Percentiles rank a stretch among this genome's conserved stretches.
Conservation (phyloP, 1,140 invertebrate genomes). For the Uloborus diversus region DNA sequence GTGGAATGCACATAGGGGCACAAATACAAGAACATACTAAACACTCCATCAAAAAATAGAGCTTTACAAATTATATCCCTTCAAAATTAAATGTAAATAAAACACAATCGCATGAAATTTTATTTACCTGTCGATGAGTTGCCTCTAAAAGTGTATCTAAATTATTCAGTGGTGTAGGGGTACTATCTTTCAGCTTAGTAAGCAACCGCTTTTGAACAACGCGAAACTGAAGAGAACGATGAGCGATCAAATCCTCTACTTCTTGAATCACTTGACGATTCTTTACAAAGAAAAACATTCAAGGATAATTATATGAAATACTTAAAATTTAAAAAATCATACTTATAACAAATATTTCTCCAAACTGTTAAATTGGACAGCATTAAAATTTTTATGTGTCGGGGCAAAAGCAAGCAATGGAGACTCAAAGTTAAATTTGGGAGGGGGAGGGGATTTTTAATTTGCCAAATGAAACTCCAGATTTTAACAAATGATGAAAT, state of each 20-base stretch:
- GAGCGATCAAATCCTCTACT: conserved; percentile 70
- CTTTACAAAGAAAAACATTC: not conserved
- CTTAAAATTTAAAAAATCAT: not conserved
- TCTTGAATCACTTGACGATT: conserved; percentile 46
- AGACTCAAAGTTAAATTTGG: too few species aligned
- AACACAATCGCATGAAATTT: too few species aligned
- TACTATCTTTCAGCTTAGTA: conserved; percentile 79
- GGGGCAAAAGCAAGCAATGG: too few species aligned
- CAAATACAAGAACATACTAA: too few species aligned
- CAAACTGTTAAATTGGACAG: not conserved
- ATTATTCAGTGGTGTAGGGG: conserved; percentile 75
- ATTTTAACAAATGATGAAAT: too few species aligned
- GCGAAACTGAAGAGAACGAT: conserved; percentile 75
- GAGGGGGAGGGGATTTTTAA: too few species aligned
- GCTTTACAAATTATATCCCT: too few species aligned
- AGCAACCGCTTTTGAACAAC: conserved; percentile 77
- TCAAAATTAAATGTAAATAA: too few species aligned
- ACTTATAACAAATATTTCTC: not conserved
- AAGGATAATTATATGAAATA: not conserved
- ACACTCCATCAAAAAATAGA: too few species aligned
- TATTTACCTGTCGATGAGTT: conserved; percentile 73
- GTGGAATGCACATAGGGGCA: too few species aligned
- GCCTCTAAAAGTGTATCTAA: conserved; percentile 77
- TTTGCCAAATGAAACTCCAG: too few species aligned
- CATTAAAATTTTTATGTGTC: too few species aligned